A percentile compares a stretch with the other conserved stretches of the same genome.
Conservation (phyloP, 2,797 vertebrate genomes). For the Ctenopoma kingsleyae region DNA sequence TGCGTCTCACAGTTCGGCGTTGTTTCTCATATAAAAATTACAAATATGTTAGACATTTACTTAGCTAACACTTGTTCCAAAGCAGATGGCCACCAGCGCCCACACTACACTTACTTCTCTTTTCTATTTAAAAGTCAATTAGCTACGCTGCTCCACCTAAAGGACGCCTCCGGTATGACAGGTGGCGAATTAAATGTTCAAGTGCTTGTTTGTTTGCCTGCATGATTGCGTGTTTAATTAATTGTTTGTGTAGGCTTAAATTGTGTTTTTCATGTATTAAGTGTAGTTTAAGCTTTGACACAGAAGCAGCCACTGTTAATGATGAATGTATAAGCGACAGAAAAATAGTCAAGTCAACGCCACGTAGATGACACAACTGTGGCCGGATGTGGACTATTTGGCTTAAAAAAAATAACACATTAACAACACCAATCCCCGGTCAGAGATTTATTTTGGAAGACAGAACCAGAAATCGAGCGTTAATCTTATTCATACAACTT, state of each 20-base stretch:
- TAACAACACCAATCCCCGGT: rapidly evolving
- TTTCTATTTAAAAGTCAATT: background rate
- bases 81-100: background rate
- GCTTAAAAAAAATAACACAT: background rate
- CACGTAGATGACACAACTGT: background rate
- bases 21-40: no score
- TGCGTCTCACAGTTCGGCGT: no score
- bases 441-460: slow-evolving; percentile 51
- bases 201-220: no score
- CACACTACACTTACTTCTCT: background rate
- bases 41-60: no score
- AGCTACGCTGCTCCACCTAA: background rate
- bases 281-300: background rate
- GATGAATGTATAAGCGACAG: background rate
- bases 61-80: background rate
- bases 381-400: slow-evolving; percentile 3
- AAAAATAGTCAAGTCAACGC: background rate
- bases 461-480: background rate
- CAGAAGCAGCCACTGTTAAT: background rate
- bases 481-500: background rate
- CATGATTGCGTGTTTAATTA: no score
- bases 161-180: background rate
- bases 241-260: background rate
- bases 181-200: no score
- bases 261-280: background rate